These are phyloP conservation scores for Polyodon spathula DNA, from an alignment of 2,113 vertebrate species.

Conservation along the genomic window DNA sequence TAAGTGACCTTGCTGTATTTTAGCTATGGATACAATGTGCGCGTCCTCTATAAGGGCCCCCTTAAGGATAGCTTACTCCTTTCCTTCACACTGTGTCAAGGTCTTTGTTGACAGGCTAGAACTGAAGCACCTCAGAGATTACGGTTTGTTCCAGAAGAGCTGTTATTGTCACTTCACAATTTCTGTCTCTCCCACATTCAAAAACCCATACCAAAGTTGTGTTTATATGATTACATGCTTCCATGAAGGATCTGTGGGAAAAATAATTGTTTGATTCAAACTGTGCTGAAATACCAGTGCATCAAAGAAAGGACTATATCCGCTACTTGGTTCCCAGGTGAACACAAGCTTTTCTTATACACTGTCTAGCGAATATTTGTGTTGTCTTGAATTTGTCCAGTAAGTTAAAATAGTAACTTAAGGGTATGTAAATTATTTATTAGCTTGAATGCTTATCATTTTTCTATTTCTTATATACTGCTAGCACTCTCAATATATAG, in stretches of 20 bases:
- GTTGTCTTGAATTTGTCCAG: conserved; percentile 2
- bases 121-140: conserved; percentile 27
- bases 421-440: conserved; percentile 29
- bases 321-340: background rate
- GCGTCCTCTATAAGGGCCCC: conserved; percentile 14
- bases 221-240: too few relatives aligned
- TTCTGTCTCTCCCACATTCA: too few relatives aligned
- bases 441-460: conserved; percentile 14
- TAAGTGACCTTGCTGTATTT: conserved; percentile 23
- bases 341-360: background rate
- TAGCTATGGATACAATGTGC: conserved; percentile 14
- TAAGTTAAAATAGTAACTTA: conserved; percentile 16
- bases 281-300: background rate
- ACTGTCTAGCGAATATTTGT: too few relatives aligned
- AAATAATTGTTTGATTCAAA: too few relatives aligned
- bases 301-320: background rate
- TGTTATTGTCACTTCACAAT: conserved; percentile 21
- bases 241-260: too few relatives aligned
- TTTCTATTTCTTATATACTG: conserved; percentile 16
- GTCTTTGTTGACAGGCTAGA: conserved; percentile 26
- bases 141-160: conserved; percentile 30
- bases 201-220: too few relatives aligned
- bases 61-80: background rate
- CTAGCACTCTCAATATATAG: conserved; percentile 13
- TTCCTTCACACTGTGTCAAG: conserved; percentile 28